These are phyloP conservation scores for Falco columbarius DNA, from an alignment of 2,797 vertebrate genomes.

Conservation along the genomic window DNA sequence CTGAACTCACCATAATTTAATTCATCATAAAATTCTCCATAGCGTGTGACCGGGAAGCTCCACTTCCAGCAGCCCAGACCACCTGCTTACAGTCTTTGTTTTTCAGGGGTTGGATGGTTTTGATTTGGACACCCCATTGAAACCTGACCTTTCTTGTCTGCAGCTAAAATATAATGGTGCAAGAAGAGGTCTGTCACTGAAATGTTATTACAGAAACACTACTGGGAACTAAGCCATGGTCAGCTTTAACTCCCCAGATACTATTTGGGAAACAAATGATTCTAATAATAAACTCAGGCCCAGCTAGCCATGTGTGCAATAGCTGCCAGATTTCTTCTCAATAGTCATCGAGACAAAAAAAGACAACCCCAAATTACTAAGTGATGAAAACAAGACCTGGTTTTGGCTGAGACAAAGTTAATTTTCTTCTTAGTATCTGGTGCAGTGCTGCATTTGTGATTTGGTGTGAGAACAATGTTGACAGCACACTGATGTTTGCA, in stretches of 20 bases:
- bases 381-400: background rate
- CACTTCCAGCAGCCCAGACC: background rate
- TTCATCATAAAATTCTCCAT: background rate
- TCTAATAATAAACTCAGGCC: conserved; percentile 23
- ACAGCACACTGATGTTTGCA: too few relatives aligned
- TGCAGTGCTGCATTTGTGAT: too few relatives aligned
- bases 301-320: background rate
- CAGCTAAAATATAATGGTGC: background rate
- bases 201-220: conserved; percentile 24
- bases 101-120: background rate
- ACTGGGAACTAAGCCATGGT: conserved; percentile 30
- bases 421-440: too few relatives aligned
- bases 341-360: background rate
- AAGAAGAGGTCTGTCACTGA: conserved; percentile 2
- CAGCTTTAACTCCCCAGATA: conserved; percentile 9
- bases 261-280: conserved; percentile 34
- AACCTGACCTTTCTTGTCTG: conserved; percentile 25
- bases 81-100: conserved; percentile 20
- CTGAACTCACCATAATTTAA: background rate
- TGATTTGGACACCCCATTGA: background rate
- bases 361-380: background rate
- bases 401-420: too few relatives aligned
- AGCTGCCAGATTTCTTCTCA: background rate
- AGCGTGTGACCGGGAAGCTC: background rate
- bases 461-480: too few relatives aligned